Evolutionary conservation across 2,888 invertebrate genomes (phyloP), one percentile per base, ranked within the genome.

Genomic region (Venusia cambrica): DNA sequence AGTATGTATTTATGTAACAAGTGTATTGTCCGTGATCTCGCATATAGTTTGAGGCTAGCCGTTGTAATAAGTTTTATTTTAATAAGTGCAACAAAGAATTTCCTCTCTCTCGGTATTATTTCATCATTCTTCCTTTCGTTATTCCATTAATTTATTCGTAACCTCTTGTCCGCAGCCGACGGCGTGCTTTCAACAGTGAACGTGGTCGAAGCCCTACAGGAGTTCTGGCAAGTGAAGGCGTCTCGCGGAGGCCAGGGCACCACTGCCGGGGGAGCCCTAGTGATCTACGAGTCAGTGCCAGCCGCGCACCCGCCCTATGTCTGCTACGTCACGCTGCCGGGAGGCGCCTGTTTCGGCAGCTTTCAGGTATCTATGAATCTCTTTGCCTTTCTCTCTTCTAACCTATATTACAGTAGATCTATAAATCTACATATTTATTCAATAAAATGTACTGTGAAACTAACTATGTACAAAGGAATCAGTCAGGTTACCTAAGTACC

Each of bases 151-250:
- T 14, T 19, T 3, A 14, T 30, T n/a, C n/a, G n/a, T n/a, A 8
- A 14, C 4, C 21, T 7, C 31, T 11, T 28, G 30, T 6, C 38
- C 18, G 2, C 58, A 79, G 81, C 84, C 51, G 85, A 85, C 60
- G 83, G 85, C 47, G 85, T 85, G 21, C 64, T 85, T 32, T 84
- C 77, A 20, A 80, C 89, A 93, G 97, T 97, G 54, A 97, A 97
- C 87, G 97, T 97, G 45, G 97, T 97, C 38, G 97, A 97, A 81
- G 97, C 97, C 4, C 88, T 97, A 37, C 97, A 97, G 78, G 97
- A 97, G 87, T 97, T 97, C 83, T 97, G 97, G 97, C 97, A 97
- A 88, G 96, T 97, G 95, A 97, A 97, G 83, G 94, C 95, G 54
- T 92, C 95, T 28, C 89, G 96, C 43, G 96, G 95, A 2, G 76